Percentiles rank a stretch among this genome's conserved stretches.
These are phyloP conservation scores for Meandrusa payeni DNA, from an alignment of 2,888 invertebrate species.

Conservation along the genomic window DNA sequence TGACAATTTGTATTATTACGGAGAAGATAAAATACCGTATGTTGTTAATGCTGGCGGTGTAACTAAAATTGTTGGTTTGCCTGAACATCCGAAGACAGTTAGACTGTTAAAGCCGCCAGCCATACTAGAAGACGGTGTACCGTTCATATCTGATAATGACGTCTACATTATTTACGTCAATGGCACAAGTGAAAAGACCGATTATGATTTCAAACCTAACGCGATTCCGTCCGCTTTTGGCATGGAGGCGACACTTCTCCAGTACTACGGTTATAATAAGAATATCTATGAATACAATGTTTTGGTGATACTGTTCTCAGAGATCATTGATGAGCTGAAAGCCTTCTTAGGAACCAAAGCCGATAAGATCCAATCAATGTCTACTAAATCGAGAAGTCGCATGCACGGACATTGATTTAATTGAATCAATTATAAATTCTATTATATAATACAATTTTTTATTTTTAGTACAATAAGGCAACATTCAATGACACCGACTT, in stretches of 20 bases:
- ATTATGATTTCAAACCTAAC: slow-evolving; percentile 33
- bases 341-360: slow-evolving; percentile 36
- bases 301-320: slow-evolving; percentile 16
- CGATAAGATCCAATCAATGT: slow-evolving; percentile 39
- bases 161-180: slow-evolving; percentile 41
- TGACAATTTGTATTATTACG: slow-evolving; percentile 26
- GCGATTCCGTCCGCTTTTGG: slow-evolving; percentile 46
- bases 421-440: no score
- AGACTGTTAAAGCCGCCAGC: slow-evolving; percentile 45
- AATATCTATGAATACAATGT: slow-evolving; percentile 57
- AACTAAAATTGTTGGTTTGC: slow-evolving; percentile 44
- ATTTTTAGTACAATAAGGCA: no score
- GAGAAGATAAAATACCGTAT: slow-evolving; percentile 17
- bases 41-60: slow-evolving; percentile 29
- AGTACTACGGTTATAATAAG: slow-evolving; percentile 51
- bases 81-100: slow-evolving; percentile 35
- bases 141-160: slow-evolving; percentile 39
- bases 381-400: slow-evolving; percentile 28
- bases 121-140: slow-evolving; percentile 37
- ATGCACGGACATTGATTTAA: slow-evolving; percentile 23
- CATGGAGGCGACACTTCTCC: slow-evolving; percentile 45
- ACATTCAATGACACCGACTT: no score
- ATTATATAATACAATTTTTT: no score
- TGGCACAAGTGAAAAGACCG: slow-evolving; percentile 37
- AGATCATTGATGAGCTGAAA: slow-evolving; percentile 35